Base-by-base conservation (phyloP, 37 sponge, comb jelly and placozoan genomes). In the Chondrosia reniformis region DNA sequence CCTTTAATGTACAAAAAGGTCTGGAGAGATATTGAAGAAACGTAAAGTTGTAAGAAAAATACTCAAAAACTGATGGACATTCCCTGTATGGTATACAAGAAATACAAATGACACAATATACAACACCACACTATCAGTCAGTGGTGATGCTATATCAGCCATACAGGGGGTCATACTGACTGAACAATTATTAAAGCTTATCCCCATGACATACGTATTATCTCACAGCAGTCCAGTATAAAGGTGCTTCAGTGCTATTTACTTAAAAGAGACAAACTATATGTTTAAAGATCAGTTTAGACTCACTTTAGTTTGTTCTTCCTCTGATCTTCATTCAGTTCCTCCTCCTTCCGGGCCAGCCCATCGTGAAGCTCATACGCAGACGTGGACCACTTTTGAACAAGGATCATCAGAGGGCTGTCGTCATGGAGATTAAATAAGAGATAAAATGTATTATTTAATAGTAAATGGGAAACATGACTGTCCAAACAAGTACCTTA, bases 331-430 rank as follows among this genome's bases (percentile, higher is more conserved):
- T 36, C 66, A 67, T 79, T 92, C 45, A 92, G 75, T 25, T 75
- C 56, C 8, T 67, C 79, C 32, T 81, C 56, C 39, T 85, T 79
- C 21, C 93, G 40, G 25, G 80, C 84, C 30, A 74, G 64, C 8
- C 91, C 91, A 76, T 91, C 92, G 84, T 86, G 88, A 17, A 87
- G 66, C 21, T 84, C 88, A 78, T 76, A 91, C 0, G 85, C 88
- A 12, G 83, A 46, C 46, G 64, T 33, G 36, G 85, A 86, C 12
- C 84, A 28, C 73, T 73, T 83, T 58, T 86, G 88, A 15, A 81
- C 88, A 12, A 87, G 30, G 2, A 91, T 38, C 92, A 91, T 91
- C 38, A 91, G 44, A 1, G 92, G 88, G 0, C 89, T n/a, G n/a
- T n/a, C n/a, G n/a, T n/a, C n/a, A n/a, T n/a, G n/a, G n/a, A n/a